These are phyloP conservation scores for Acanthiza pusilla DNA, from an alignment of 2,797 vertebrate species.

Conservation along the genomic window DNA sequence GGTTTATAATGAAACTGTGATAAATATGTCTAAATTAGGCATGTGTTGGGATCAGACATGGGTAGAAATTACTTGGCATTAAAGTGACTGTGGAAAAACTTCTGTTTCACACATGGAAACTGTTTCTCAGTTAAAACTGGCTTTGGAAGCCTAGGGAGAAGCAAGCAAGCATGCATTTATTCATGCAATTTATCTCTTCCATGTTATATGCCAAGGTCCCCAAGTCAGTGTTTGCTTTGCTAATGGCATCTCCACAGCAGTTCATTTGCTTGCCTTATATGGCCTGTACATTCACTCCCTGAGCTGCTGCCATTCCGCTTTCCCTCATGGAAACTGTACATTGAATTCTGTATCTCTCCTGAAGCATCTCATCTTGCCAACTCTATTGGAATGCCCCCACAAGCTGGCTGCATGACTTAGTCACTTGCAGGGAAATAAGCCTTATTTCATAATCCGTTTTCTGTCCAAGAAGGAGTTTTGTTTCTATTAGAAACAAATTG, in stretches of 20 bases:
- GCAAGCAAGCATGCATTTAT: conserved; percentile 31
- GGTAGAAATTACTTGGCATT: conserved; percentile 12
- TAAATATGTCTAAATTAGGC: conserved; percentile 14
- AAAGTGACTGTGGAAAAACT: conserved; percentile 17
- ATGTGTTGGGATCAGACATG: neutral
- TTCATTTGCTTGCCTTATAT: conserved; percentile 51
- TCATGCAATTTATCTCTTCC: conserved; percentile 27
- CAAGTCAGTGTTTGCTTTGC: conserved; percentile 38
- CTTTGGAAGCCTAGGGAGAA: neutral
- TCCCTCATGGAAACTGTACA: neutral
- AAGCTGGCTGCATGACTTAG: neutral
- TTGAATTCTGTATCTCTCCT: conserved; percentile 8
- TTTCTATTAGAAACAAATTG: conserved; percentile 25
- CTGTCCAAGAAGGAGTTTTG: neutral
- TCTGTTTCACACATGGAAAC: conserved; percentile 16
- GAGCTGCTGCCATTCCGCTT: conserved; percentile 34
- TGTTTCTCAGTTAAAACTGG: conserved; percentile 3
- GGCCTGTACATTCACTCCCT: conserved; percentile 28
- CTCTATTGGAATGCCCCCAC: conserved; percentile 3
- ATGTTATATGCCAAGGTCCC: conserved; percentile 32
- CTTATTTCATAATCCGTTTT: neutral
- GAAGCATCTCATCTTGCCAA: conserved; percentile 18
- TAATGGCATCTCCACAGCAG: conserved; percentile 37
- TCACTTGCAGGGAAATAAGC: neutral
- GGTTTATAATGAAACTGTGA: neutral